These are phyloP conservation scores for Pangasius sanitwongsei DNA, from an alignment of 2,797 vertebrate species.

Conservation along the genomic window DNA sequence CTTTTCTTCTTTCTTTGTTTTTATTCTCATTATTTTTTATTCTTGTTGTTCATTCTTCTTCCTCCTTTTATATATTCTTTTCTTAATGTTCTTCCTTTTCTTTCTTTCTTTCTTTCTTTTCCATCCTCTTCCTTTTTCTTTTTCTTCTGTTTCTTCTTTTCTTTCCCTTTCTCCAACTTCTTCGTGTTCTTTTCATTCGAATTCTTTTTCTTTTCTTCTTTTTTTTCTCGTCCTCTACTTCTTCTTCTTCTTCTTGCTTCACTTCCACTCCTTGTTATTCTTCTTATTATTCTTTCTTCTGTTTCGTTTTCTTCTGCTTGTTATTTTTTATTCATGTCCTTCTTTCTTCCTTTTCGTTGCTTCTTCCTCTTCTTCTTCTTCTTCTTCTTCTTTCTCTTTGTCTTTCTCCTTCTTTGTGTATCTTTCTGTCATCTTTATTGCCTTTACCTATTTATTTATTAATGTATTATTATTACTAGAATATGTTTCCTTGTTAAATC, in stretches of 20 bases:
- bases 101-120: background rate
- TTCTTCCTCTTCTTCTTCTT: background rate
- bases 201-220: background rate
- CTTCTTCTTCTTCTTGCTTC: background rate
- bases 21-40: background rate
- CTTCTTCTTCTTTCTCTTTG: background rate
- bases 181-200: background rate
- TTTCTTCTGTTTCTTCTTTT: background rate
- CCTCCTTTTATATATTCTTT: background rate
- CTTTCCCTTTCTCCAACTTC: no score
- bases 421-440: background rate
- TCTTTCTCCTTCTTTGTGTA: background rate
- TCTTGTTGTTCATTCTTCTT: background rate
- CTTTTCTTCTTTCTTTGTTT: no score
- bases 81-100: background rate
- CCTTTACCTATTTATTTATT: background rate
- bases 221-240: background rate
- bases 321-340: background rate
- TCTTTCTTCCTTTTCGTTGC: background rate
- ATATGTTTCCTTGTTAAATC: background rate
- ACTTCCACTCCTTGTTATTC: background rate
- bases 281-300: background rate
- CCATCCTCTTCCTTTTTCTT: background rate
- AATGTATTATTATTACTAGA: background rate
- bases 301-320: background rate